Evolutionary conservation across 2,797 vertebrate genomes (phyloP).

Genomic region (Pteropus rufus): DNA sequence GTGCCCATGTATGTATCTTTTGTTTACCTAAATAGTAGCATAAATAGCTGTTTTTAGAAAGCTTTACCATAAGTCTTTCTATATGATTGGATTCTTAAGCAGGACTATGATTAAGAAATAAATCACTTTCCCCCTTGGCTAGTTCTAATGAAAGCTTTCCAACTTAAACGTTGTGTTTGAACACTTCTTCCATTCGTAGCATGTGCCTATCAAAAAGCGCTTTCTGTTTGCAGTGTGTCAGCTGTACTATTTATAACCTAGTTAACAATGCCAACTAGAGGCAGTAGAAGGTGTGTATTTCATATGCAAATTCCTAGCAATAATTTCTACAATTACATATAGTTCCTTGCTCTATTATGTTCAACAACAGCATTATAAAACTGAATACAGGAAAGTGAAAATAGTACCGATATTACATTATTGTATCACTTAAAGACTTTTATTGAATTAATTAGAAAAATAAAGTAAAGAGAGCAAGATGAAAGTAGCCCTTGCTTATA

Average conservation of each 20-base stretch:
- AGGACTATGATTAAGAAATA: conserved; percentile 68
- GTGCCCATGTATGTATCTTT: not conserved
- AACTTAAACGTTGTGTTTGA: conserved; percentile 75
- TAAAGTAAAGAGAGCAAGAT: not conserved
- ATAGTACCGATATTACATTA: conserved; percentile 57
- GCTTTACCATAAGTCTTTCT: not conserved
- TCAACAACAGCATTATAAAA: conserved; percentile 70
- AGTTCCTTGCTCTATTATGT: conserved; percentile 77
- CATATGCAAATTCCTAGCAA: conserved; percentile 80
- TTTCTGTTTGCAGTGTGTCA: conserved; percentile 74
- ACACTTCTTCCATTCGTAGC: conserved; percentile 77
- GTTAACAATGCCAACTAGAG: conserved; percentile 80
- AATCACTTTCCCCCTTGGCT: conserved; percentile 72
- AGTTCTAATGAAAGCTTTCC: conserved; percentile 76
- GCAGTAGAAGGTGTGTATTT: conserved; percentile 81
- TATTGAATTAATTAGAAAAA: conserved; percentile 48
- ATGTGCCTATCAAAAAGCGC: conserved; percentile 75
- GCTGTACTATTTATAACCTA: conserved; percentile 80
- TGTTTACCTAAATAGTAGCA: conserved; percentile 43
- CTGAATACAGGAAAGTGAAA: conserved; percentile 58
- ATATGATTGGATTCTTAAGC: conserved; percentile 42
- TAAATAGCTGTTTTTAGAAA: conserved; percentile 37
- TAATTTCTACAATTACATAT: conserved; percentile 79
- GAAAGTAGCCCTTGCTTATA: not conserved
- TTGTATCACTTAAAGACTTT: conserved; percentile 53